Percentiles rank a stretch among this genome's conserved stretches.
Conservation (phyloP, 2,797 vertebrate species). For the Vipera ursinii region DNA sequence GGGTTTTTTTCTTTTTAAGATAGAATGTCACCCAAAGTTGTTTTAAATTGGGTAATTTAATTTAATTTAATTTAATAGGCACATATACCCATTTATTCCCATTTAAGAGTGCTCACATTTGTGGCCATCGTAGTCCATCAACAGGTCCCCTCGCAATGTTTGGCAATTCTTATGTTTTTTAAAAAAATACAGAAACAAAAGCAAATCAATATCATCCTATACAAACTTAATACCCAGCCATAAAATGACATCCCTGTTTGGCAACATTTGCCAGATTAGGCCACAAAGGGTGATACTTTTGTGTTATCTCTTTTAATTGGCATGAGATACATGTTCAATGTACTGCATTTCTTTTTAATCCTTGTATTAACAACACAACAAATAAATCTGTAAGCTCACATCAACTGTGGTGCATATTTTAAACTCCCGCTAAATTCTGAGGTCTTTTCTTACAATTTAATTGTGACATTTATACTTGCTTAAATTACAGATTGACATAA, state of each 20-base stretch:
- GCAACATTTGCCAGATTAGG: not conserved
- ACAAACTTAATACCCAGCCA: not conserved
- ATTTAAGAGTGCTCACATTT: not conserved
- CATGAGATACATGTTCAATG: not conserved
- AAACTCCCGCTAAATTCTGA: not conserved
- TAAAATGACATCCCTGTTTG: not conserved
- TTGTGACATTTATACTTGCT: constrained; percentile 10
- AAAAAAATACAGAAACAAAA: not conserved
- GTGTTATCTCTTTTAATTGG: not conserved
- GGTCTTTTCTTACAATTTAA: not conserved
- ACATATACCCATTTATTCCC: not conserved
- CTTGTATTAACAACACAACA: not conserved
- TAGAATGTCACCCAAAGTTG: not conserved
- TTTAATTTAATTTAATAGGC: not conserved
- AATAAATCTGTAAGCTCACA: not conserved
- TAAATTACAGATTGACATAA: constrained; percentile 21
- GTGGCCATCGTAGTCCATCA: not conserved
- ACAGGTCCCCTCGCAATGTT: not conserved
- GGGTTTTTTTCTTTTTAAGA: not conserved
- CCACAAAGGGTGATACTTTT: not conserved
- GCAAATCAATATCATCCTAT: not conserved
- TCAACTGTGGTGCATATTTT: not conserved
- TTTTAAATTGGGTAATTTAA: not conserved
- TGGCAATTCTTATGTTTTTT: not conserved
- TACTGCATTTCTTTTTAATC: not conserved